phyloP scores from a whole-genome alignment of 2,888 invertebrate species.

The Eulithis testata region DNA sequence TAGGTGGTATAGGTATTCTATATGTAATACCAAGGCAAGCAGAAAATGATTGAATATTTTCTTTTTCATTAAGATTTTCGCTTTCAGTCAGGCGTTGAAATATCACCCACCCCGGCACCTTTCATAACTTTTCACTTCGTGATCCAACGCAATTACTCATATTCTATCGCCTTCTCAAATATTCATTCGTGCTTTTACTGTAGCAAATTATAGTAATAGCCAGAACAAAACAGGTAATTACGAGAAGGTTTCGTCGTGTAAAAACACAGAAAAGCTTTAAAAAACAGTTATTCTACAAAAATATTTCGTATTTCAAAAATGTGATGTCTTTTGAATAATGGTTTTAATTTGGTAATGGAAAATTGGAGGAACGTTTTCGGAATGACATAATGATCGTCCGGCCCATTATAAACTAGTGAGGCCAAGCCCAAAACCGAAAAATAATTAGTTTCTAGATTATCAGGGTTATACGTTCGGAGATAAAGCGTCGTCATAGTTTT shows the following conservation, averaged over 20 bases:
- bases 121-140: slow-evolving; percentile 85
- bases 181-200: slow-evolving; percentile 82
- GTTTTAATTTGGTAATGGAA: slow-evolving; percentile 61
- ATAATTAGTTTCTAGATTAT: slow-evolving; percentile 20
- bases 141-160: slow-evolving; percentile 82
- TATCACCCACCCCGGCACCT: slow-evolving; percentile 79
- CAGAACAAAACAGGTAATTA: slow-evolving; percentile 78
- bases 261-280: slow-evolving; percentile 54
- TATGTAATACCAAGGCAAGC: slow-evolving; percentile 50
- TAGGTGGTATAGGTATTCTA: slow-evolving; percentile 21
- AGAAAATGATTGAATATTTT: slow-evolving; percentile 72
- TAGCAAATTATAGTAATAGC: slow-evolving; percentile 81
- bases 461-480: slow-evolving; percentile 20
- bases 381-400: slow-evolving; percentile 30
- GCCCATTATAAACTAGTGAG: slow-evolving; percentile 13
- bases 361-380: slow-evolving; percentile 32
- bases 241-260: slow-evolving; percentile 57
- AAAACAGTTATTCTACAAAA: slow-evolving; percentile 44
- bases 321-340: slow-evolving; percentile 55
- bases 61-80: slow-evolving; percentile 80
- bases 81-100: slow-evolving; percentile 72
- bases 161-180: slow-evolving; percentile 83
- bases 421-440: slow-evolving; percentile 26
- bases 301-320: slow-evolving; percentile 50
- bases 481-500: slow-evolving; percentile 33